phyloP scores from a whole-genome alignment of 2,113 vertebrate species.

The Gnathonemus echidnorhynchus region DNA sequence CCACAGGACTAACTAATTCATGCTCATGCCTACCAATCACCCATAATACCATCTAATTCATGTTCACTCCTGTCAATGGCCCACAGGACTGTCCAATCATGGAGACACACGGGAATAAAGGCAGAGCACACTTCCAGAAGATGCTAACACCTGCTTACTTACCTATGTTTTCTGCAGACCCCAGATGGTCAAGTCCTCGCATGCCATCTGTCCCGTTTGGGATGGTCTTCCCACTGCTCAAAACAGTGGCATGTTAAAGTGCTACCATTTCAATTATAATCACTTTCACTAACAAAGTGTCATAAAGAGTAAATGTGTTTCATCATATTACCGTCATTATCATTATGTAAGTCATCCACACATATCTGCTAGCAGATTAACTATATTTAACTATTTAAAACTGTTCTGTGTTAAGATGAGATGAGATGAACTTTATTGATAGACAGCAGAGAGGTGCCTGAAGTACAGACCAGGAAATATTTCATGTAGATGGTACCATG shows the following conservation, averaged over 20 bases:
- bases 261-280: background rate
- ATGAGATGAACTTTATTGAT: background rate
- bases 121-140: background rate
- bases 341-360: background rate
- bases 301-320: background rate
- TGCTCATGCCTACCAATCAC: background rate
- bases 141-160: slow-evolving; percentile 30
- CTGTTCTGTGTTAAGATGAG: background rate
- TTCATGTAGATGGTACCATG: background rate
- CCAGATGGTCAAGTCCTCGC: slow-evolving; percentile 55
- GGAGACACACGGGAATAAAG: background rate
- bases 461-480: background rate
- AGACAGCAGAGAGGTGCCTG: background rate
- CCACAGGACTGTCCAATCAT: background rate
- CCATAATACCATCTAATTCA: background rate
- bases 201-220: slow-evolving; percentile 69
- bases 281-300: background rate
- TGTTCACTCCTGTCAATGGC: background rate
- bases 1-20: background rate
- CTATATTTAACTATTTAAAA: background rate
- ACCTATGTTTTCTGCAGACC: slow-evolving; percentile 77
- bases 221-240: slow-evolving; percentile 81
- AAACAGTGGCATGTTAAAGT: slow-evolving; percentile 4
- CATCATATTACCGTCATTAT: background rate
- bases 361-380: background rate